phyloP scores from a whole-genome alignment of 2,888 invertebrate species.

The Labia minor region DNA sequence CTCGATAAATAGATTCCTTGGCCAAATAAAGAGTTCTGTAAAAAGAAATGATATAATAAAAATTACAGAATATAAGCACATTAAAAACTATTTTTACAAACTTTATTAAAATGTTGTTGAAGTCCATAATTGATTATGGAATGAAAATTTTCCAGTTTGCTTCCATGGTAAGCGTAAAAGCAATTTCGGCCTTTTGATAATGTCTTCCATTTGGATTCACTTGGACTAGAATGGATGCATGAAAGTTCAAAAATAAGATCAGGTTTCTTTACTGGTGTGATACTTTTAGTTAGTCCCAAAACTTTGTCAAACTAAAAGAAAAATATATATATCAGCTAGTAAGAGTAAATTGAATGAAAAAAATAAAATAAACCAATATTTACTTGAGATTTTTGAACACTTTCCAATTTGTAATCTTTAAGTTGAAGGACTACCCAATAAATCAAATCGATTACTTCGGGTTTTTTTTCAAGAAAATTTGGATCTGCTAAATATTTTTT shows the following conservation, averaged over 20 bases:
- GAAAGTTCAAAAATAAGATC: conserved; percentile 58
- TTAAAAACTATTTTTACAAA: conserved; percentile 29
- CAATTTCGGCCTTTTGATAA: conserved; percentile 44
- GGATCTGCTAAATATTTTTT: conserved; percentile 40
- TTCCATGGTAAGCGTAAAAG: conserved; percentile 68
- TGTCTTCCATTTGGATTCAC: conserved; percentile 50
- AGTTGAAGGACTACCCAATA: conserved; percentile 53
- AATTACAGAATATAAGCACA: neutral
- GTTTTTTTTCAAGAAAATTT: conserved; percentile 36
- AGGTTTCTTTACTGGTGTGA: conserved; percentile 39
- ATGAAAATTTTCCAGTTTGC: conserved; percentile 68
- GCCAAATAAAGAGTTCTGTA: conserved; percentile 53
- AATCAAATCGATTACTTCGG: conserved; percentile 49
- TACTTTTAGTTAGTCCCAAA: conserved; percentile 42
- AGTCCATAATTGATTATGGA: conserved; percentile 68
- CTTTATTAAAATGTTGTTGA: conserved; percentile 59
- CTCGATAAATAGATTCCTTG: conserved; percentile 65
- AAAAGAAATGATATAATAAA: conserved; percentile 20
- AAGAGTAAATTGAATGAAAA: neutral
- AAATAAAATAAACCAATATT: conserved; percentile 26
- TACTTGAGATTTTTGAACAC: conserved; percentile 45
- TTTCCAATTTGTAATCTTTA: conserved; percentile 48
- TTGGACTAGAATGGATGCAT: conserved; percentile 42
- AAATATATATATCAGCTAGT: conserved; percentile 17
- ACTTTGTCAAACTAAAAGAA: conserved; percentile 45